Base-by-base conservation (phyloP, 2,113 vertebrate species). In the Phyllostomus discolor region DNA sequence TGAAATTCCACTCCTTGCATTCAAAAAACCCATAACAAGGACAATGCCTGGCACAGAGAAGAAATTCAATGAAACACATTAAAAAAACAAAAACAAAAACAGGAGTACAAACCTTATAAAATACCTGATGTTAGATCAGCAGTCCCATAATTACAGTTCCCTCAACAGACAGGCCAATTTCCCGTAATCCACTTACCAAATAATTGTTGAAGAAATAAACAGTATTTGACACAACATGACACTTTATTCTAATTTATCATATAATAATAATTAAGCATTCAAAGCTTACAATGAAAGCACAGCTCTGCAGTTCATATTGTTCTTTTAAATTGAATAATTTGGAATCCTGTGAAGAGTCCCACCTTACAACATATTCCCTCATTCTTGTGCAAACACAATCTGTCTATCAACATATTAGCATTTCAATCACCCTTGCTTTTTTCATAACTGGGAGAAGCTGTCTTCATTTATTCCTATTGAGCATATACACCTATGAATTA, bases 401-500 rank as follows among this genome's bases (percentile, higher is more conserved):
- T 95, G 88, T 84, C 86, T 90, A 96, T 93, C 92, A 93, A 81
- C 96, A 97, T 64, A 94, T 89, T 97, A 97, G 97, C 79, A 95
- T 95, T 97, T 98, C 93, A 96, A n/a, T 97, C 64, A 96, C 43
- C 57, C 91, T 95, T 52, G 91, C 91, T 95, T 97, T 28, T 78
- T 95, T 97, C 97, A 73, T 84, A 86, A 97, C 92, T 96, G 70
- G 95, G 95, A 97, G 97, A 97, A 26, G 69, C 90, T 96, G 75
- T 86, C 86, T 96, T 96, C 91, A 96, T 94, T 96, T 97, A 97
- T 97, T 95, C 85, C 97, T 92, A 93, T 12, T 97, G 95, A 97
- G 97, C 43, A 97, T 67, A 90, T 94, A 81, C 57, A 81, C 72
- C 94, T 97, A 95, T 92, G 73, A 97, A 98, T 97, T 97, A 98